A percentile compares a stretch with the other conserved stretches of the same genome.
Conservation (phyloP, 2,888 invertebrate genomes). For the Ormia ochracea region DNA sequence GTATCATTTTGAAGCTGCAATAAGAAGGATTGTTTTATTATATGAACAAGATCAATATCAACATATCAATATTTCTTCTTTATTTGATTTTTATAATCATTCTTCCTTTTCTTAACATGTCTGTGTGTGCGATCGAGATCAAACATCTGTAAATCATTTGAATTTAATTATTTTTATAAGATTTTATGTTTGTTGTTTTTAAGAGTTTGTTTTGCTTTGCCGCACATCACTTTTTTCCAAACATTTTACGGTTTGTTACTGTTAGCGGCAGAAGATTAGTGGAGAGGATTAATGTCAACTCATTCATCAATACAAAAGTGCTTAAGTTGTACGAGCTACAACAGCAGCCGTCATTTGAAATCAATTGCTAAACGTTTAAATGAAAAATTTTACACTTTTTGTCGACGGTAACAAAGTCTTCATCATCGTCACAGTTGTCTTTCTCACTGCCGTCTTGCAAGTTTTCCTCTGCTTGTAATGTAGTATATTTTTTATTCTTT, state of each 20-base stretch:
- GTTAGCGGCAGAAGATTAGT: slow-evolving; percentile 63
- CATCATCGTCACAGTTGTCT: background rate
- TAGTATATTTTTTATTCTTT: background rate
- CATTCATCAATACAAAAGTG: slow-evolving; percentile 71
- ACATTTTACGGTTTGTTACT: slow-evolving; percentile 21
- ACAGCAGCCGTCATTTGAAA: slow-evolving; percentile 43
- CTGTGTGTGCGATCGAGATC: slow-evolving; percentile 5
- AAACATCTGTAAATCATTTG: slow-evolving; percentile 64
- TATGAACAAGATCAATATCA: slow-evolving; percentile 62
- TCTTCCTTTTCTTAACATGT: background rate
- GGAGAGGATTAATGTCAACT: slow-evolving; percentile 75
- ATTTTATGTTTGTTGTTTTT: slow-evolving; percentile 14
- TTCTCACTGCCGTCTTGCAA: background rate
- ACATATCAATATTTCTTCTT: slow-evolving; percentile 40
- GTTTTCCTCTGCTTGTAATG: background rate
- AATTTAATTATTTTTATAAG: slow-evolving; percentile 57
- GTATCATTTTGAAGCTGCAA: slow-evolving; percentile 35
- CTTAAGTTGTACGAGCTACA: slow-evolving; percentile 38
- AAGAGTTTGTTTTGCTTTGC: background rate
- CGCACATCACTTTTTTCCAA: slow-evolving; percentile 15
- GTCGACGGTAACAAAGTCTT: slow-evolving; percentile 22
- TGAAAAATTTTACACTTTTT: slow-evolving; percentile 52
- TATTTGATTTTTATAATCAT: slow-evolving; percentile 11
- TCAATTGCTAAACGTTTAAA: slow-evolving; percentile 52
- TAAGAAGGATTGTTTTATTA: slow-evolving; percentile 56